These are phyloP conservation scores for Zosterops pallidus DNA, from an alignment of 2,113 vertebrate species.

Conservation along the genomic window DNA sequence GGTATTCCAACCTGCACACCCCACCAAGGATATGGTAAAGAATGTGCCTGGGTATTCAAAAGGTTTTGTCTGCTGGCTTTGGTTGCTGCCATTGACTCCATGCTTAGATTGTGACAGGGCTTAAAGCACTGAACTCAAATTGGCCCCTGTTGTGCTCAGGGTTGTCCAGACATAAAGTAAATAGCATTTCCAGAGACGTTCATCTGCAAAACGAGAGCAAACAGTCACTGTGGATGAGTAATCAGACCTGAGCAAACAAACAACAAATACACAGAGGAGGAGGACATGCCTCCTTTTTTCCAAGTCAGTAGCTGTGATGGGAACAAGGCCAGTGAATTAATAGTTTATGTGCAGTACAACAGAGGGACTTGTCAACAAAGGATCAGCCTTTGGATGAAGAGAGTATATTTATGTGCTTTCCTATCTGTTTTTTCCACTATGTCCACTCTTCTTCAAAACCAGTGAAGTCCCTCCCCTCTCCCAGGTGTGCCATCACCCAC, in stretches of 20 bases:
- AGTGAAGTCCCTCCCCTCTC: background rate
- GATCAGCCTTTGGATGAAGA: background rate
- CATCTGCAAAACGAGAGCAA: background rate
- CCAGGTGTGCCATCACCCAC: background rate
- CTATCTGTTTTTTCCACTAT: background rate
- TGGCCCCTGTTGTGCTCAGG: background rate
- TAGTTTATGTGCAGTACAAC: background rate
- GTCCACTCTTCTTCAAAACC: background rate
- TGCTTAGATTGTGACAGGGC: background rate
- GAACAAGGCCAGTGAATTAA: background rate
- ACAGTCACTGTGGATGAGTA: background rate
- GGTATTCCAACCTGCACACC: background rate
- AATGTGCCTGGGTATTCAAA: background rate
- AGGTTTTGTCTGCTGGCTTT: background rate
- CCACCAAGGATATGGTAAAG: background rate
- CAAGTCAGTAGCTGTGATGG: background rate
- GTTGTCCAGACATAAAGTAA: background rate
- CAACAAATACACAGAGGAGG: background rate
- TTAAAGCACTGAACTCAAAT: background rate
- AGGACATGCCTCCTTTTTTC: background rate
- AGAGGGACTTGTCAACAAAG: background rate
- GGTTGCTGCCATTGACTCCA: background rate
- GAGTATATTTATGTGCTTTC: background rate
- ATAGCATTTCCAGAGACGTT: background rate
- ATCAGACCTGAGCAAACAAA: conserved; percentile 43